Evolutionary conservation across 2,113 vertebrate species (phyloP).

Genomic region (Silurus asotus): DNA sequence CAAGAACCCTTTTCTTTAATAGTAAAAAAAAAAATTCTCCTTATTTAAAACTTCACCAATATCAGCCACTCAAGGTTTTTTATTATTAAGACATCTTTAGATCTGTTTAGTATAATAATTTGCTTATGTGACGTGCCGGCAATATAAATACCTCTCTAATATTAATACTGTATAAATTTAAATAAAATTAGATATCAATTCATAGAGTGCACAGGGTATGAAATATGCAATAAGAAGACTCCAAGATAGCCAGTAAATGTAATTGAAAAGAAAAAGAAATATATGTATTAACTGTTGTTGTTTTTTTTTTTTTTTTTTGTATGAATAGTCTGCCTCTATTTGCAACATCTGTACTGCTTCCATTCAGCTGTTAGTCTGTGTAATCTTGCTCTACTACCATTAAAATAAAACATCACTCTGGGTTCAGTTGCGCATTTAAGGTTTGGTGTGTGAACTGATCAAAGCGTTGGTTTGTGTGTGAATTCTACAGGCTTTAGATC

Average conservation of each 20-base stretch:
- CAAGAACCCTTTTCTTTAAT: not conserved
- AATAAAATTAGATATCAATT: not conserved
- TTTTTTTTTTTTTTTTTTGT: not conserved
- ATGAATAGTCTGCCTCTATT: not conserved
- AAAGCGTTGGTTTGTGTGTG: slow-evolving; percentile 4
- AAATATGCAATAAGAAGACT: not conserved
- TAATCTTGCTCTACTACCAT: not conserved
- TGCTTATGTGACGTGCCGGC: not conserved
- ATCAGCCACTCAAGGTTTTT: not conserved
- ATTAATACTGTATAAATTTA: not conserved
- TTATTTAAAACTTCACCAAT: not conserved
- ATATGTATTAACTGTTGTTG: not conserved
- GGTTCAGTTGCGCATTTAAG: not conserved
- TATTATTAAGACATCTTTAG: not conserved
- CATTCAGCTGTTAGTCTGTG: not conserved
- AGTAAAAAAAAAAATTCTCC: not conserved
- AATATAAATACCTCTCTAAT: not conserved
- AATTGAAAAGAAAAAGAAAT: not conserved
- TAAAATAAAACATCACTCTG: not conserved
- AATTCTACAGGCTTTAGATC: not conserved
- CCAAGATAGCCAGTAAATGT: not conserved
- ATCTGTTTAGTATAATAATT: not conserved
- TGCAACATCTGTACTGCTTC: not conserved
- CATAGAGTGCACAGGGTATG: not conserved
- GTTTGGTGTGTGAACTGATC: not conserved